These are phyloP conservation scores for Colletes latitarsis DNA, from an alignment of 1,140 invertebrate genomes.

Conservation along the genomic window DNA sequence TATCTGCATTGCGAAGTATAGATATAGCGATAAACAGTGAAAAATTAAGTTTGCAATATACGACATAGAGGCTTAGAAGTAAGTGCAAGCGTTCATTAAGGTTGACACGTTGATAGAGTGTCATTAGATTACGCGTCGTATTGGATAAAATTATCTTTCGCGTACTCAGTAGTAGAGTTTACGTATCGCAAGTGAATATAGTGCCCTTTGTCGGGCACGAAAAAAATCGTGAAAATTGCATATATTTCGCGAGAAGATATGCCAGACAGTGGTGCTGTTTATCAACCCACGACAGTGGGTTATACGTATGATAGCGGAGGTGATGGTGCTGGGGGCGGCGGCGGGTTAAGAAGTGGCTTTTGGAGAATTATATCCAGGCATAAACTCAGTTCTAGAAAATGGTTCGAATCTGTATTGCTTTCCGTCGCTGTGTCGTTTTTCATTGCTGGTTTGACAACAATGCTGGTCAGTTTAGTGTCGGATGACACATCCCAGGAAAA, in stretches of 20 bases:
- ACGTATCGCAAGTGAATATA: not conserved
- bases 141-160: not conserved
- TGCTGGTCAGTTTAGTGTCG: conserved; percentile 73
- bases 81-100: not conserved
- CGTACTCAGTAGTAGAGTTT: too few relatives aligned
- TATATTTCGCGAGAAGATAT: conserved; percentile 61
- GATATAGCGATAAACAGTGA: not conserved
- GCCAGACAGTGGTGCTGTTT: conserved; percentile 79
- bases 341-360: conserved; percentile 73
- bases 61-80: not conserved
- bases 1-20: conserved; percentile 43
- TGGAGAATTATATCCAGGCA: conserved; percentile 78
- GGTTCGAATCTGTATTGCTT: conserved; percentile 77
- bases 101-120: not conserved
- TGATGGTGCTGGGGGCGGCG: conserved; percentile 66
- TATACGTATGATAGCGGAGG: conserved; percentile 76
- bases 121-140: not conserved
- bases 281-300: conserved; percentile 79
- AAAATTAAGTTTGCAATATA: not conserved
- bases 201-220: conserved; percentile 14
- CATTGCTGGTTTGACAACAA: conserved; percentile 74
- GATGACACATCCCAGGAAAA: conserved; percentile 49
- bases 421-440: conserved; percentile 75
- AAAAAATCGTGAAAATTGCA: conserved; percentile 23
- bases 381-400: conserved; percentile 77